Evolutionary conservation across 35 echinoderm and acorn worm genomes (phyloP).

Genomic region (Ophioderma brevispina): DNA sequence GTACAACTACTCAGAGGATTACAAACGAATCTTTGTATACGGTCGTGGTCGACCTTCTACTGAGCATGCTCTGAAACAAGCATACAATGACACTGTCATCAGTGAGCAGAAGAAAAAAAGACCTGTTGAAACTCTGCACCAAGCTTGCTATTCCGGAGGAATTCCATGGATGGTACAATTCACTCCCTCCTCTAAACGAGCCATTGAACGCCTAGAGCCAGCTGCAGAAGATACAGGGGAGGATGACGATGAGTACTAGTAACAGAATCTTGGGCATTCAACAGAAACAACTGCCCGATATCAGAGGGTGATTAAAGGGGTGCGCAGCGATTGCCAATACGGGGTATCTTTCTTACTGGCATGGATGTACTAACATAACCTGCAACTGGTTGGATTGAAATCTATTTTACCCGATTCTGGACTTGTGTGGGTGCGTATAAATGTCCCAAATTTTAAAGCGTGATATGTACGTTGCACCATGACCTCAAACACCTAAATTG

Average conservation of each 20-base stretch:
- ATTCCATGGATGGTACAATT: constrained; percentile 56
- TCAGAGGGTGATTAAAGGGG: too few species aligned
- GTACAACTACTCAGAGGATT: constrained; percentile 45
- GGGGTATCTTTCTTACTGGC: too few species aligned
- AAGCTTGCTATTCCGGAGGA: constrained; percentile 38
- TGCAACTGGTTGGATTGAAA: too few species aligned
- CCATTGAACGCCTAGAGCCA: constrained; percentile 31
- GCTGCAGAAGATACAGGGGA: constrained; percentile 6
- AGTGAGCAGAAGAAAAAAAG: constrained; percentile 59
- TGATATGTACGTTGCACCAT: too few species aligned
- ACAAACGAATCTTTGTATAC: constrained; percentile 43
- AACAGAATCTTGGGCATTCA: too few species aligned
- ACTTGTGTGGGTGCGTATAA: too few species aligned
- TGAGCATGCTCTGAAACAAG: constrained; percentile 6
- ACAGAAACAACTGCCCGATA: too few species aligned
- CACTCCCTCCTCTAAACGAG: constrained; percentile 23
- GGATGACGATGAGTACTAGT: background rate
- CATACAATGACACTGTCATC: constrained; percentile 15
- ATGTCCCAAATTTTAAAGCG: too few species aligned
- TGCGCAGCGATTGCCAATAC: too few species aligned
- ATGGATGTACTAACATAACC: too few species aligned
- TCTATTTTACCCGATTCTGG: too few species aligned
- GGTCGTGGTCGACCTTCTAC: constrained; percentile 32
- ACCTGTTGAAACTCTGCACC: constrained; percentile 48
- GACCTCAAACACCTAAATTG: too few species aligned